Conservation (phyloP, 2,888 invertebrate genomes). For the Artemia sp. region DNA sequence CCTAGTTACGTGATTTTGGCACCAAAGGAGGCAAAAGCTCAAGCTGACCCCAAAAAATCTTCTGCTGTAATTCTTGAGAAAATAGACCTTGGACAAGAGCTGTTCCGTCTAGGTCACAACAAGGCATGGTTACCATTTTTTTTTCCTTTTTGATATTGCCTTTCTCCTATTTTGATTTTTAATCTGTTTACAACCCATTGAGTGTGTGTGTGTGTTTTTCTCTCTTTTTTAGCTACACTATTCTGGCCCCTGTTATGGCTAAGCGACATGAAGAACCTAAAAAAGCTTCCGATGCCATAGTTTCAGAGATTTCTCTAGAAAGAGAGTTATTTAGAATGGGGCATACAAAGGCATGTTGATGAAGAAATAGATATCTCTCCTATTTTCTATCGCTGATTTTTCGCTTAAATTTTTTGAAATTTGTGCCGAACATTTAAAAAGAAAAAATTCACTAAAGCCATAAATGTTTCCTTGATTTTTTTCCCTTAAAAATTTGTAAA, state of each 20-base stretch:
- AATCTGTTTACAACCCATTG: background rate
- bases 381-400: too few relatives aligned
- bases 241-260: slow-evolving; percentile 37
- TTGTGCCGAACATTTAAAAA: too few relatives aligned
- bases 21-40: slow-evolving; percentile 45
- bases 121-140: slow-evolving; percentile 52
- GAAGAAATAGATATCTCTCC: background rate
- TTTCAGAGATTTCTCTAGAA: slow-evolving; percentile 66
- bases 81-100: slow-evolving; percentile 73
- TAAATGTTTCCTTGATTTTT: too few relatives aligned
- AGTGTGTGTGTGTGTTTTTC: background rate
- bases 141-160: slow-evolving; percentile 8
- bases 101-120: slow-evolving; percentile 83
- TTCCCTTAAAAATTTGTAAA: too few relatives aligned
- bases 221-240: slow-evolving; percentile 26
- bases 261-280: slow-evolving; percentile 51
- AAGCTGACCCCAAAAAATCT: slow-evolving; percentile 57
- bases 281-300: slow-evolving; percentile 65
- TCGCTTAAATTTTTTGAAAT: too few relatives aligned
- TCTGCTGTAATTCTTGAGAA: slow-evolving; percentile 62
- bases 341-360: slow-evolving; percentile 67
- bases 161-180: slow-evolving; percentile 6
- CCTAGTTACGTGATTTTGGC: slow-evolving; percentile 28
- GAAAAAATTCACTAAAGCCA: too few relatives aligned
- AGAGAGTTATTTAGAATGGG: slow-evolving; percentile 86